Evolutionary conservation across 2,888 invertebrate genomes (phyloP).

Genomic region (Dichetophora obliterata): DNA sequence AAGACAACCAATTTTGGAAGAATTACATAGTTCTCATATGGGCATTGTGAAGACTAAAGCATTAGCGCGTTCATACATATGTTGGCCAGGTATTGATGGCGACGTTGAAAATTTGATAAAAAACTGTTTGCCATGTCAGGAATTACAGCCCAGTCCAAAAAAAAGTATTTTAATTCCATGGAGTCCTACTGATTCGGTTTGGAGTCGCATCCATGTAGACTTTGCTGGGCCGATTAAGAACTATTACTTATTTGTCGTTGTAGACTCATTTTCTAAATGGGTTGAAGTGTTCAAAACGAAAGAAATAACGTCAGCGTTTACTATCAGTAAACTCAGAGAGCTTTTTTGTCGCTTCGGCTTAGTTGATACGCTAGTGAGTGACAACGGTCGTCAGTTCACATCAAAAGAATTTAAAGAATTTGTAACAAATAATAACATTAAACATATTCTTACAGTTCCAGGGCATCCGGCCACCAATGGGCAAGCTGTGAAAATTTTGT

Average conservation of each 20-base stretch:
- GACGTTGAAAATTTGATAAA: conserved; percentile 41
- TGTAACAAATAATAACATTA: conserved; percentile 8
- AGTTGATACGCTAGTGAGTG: conserved; percentile 33
- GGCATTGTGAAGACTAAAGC: conserved; percentile 45
- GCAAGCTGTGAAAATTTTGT: conserved; percentile 53
- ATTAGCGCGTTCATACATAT: conserved; percentile 40
- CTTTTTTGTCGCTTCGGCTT: conserved; percentile 37
- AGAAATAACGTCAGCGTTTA: too few species aligned
- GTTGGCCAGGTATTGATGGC: conserved; percentile 43
- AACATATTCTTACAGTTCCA: conserved; percentile 43
- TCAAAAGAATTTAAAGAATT: conserved; percentile 33
- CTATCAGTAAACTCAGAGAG: too few species aligned
- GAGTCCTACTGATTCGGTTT: conserved; percentile 23
- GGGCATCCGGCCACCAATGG: conserved; percentile 52
- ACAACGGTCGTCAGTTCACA: conserved; percentile 43
- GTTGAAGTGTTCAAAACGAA: too few species aligned
- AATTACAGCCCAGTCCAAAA: conserved; percentile 42
- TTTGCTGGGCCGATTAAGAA: conserved; percentile 44
- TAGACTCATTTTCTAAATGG: conserved; percentile 43
- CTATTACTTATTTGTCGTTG: conserved; percentile 37
- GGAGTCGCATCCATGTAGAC: conserved; percentile 42
- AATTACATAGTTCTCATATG: conserved; percentile 41
- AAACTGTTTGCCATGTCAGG: conserved; percentile 42
- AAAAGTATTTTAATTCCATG: too few species aligned
- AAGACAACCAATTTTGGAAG: conserved; percentile 8